These are phyloP conservation scores for Danaus plexippus DNA, from an alignment of 1,140 invertebrate genomes.

Conservation along the genomic window DNA sequence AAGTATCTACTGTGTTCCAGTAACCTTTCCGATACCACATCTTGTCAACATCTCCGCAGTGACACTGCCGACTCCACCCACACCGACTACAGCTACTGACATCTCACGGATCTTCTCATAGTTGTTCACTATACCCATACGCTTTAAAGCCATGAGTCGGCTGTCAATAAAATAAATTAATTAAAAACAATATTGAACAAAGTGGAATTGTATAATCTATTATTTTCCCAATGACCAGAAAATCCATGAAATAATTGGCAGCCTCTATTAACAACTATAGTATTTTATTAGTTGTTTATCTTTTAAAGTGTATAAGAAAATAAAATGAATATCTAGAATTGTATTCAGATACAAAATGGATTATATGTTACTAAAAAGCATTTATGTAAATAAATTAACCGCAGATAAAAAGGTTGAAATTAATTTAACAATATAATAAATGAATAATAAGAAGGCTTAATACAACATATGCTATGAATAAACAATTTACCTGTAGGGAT, in stretches of 20 bases:
- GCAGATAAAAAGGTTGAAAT: too few relatives aligned
- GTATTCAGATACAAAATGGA: too few relatives aligned
- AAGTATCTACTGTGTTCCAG: too few relatives aligned
- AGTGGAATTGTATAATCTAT: background rate
- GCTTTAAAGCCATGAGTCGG: constrained; percentile 97
- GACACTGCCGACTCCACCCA: constrained; percentile 99
- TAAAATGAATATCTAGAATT: too few relatives aligned
- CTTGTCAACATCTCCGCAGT: constrained; percentile 99
- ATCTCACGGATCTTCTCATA: constrained; percentile 96
- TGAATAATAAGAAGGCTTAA: background rate
- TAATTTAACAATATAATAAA: too few relatives aligned
- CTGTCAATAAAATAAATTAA: constrained; percentile 69
- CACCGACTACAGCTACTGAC: constrained; percentile 96
- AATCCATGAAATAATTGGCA: too few relatives aligned
- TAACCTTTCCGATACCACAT: constrained; percentile 97
- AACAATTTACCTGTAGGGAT: constrained; percentile 92
- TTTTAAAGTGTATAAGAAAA: too few relatives aligned
- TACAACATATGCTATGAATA: constrained; percentile 14
- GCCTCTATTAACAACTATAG: too few relatives aligned
- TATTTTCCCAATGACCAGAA: too few relatives aligned
- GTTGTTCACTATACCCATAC: constrained; percentile 99
- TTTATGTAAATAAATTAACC: too few relatives aligned
- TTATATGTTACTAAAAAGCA: too few relatives aligned
- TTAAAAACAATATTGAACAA: constrained; percentile 3
- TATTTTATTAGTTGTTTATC: too few relatives aligned